Conservation (phyloP, 2,888 invertebrate species). For the Parochlus steinenii region DNA sequence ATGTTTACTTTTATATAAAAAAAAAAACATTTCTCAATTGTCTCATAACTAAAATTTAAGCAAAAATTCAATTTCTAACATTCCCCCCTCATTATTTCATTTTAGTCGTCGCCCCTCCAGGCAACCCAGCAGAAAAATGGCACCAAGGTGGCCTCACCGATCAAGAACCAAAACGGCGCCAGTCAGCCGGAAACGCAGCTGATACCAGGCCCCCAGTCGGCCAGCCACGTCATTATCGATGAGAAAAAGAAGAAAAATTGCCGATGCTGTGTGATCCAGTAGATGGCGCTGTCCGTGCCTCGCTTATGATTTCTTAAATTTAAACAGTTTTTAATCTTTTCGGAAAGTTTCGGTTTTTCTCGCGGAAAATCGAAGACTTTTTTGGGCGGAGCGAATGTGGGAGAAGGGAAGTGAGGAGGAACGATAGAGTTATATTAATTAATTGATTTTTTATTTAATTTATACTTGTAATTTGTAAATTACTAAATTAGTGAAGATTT, state of each 20-base stretch:
- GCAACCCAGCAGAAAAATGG: constrained; percentile 27
- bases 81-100: constrained; percentile 10
- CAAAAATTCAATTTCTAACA: constrained; percentile 4
- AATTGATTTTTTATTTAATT: too few relatives aligned
- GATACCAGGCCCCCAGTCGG: constrained; percentile 64
- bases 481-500: too few relatives aligned
- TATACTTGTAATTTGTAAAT: too few relatives aligned
- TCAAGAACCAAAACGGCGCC: constrained; percentile 31
- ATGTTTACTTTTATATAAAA: background rate
- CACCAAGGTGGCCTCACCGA: constrained; percentile 31
- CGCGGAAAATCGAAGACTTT: too few relatives aligned
- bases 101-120: constrained; percentile 28
- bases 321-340: too few relatives aligned
- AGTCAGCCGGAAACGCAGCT: too few relatives aligned
- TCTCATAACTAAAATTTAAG: background rate
- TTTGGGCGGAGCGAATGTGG: too few relatives aligned
- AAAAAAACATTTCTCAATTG: constrained; percentile 7
- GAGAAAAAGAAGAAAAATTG: constrained; percentile 90
- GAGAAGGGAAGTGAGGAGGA: too few relatives aligned
- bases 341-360: too few relatives aligned
- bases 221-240: constrained; percentile 67
- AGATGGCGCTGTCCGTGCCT: constrained; percentile 32
- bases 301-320: too few relatives aligned
- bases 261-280: constrained; percentile 88
- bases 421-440: too few relatives aligned